Evolutionary conservation across 1,140 invertebrate species (phyloP).

Genomic region (Onthophagus taurus): DNA sequence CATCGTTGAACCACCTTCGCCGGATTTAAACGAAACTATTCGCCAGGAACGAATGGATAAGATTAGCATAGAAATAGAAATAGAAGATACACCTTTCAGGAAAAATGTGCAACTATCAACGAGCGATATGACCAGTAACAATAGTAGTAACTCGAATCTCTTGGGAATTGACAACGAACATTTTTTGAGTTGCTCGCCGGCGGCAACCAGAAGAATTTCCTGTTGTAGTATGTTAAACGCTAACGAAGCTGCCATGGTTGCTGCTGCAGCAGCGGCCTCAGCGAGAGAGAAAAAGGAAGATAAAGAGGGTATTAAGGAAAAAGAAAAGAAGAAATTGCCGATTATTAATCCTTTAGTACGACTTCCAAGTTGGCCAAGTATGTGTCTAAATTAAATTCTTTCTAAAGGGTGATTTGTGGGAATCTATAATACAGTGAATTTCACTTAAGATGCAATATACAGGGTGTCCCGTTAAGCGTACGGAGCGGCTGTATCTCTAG

Average conservation of each 20-base stretch:
- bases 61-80: conserved; percentile 28
- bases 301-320: conserved; percentile 36
- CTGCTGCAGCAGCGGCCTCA: conserved; percentile 46
- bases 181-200: conserved; percentile 56
- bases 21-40: conserved; percentile 39
- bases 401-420: too few relatives aligned
- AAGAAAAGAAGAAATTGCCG: conserved; percentile 57
- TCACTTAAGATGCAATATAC: too few relatives aligned
- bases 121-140: conserved; percentile 32
- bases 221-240: conserved; percentile 67
- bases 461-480: too few relatives aligned
- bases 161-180: conserved; percentile 48
- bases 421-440: too few relatives aligned
- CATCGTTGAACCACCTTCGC: conserved; percentile 60
- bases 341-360: conserved; percentile 84
- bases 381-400: conserved; percentile 39
- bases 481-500: too few relatives aligned
- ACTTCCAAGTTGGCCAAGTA: conserved; percentile 80
- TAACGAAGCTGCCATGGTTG: conserved; percentile 45
- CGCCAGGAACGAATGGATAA: conserved; percentile 42
- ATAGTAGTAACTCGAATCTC: conserved; percentile 46
- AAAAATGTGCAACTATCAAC: conserved; percentile 35
- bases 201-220: conserved; percentile 66
- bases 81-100: conserved; percentile 37
- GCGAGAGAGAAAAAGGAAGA: conserved; percentile 35